These are phyloP conservation scores for Sylvilagus bachmani DNA, from an alignment of 2,113 vertebrate genomes.

Conservation along the genomic window DNA sequence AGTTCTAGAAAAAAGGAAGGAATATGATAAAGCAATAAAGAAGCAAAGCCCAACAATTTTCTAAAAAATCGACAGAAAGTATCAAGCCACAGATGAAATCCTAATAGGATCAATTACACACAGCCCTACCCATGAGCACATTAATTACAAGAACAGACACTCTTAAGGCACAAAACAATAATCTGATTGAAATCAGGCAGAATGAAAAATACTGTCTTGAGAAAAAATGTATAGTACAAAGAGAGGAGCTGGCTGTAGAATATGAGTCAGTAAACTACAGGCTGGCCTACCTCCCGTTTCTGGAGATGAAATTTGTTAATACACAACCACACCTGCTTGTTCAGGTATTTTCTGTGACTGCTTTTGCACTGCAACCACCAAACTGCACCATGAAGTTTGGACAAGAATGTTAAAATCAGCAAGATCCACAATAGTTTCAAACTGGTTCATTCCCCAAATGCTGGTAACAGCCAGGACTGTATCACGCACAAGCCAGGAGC, in stretches of 20 bases:
- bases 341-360: not conserved
- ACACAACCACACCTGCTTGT: not conserved
- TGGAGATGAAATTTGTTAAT: not conserved
- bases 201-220: not conserved
- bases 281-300: not conserved
- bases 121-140: not conserved
- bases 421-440: not conserved
- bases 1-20: not conserved
- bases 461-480: too few relatives aligned
- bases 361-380: not conserved
- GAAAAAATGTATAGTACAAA: not conserved
- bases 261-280: not conserved
- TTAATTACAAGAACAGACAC: not conserved
- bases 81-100: not conserved
- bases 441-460: not conserved
- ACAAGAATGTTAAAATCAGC: not conserved
- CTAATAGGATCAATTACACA: not conserved
- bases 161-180: not conserved
- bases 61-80: not conserved
- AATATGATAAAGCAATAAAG: not conserved
- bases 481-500: too few relatives aligned
- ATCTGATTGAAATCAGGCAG: not conserved
- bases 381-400: not conserved
- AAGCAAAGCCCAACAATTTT: constrained; percentile 16
- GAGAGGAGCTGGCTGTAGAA: not conserved